A percentile compares a stretch with the other conserved stretches of the same genome.
Evolutionary conservation across 2,797 vertebrate species (phyloP).

Genomic region (Pogoniulus pusillus): DNA sequence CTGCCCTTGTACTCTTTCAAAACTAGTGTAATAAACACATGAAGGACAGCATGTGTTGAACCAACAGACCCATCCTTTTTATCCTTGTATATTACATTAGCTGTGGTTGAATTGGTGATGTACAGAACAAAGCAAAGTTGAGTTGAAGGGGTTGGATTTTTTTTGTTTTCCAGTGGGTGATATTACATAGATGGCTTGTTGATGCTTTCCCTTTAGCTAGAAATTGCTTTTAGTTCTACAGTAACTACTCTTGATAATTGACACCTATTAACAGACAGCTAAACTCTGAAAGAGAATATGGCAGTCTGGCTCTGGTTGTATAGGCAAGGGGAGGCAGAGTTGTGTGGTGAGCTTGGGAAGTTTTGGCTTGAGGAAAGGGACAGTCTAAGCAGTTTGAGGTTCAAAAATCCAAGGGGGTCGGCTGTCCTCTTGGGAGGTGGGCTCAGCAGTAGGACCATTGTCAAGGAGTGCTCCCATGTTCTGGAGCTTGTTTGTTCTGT

Average conservation of each 20-base stretch:
- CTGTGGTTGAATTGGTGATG: not conserved
- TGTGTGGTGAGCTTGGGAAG: not conserved
- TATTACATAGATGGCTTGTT: not conserved
- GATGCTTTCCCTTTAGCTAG: not conserved
- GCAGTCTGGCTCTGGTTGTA: not conserved
- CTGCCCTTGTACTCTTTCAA: not conserved
- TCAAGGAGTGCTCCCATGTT: not conserved
- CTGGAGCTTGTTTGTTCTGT: not conserved
- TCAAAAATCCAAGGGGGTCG: fast-evolving
- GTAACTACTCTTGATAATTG: not conserved
- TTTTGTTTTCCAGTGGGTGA: not conserved
- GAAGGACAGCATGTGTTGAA: not conserved
- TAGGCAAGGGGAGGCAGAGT: not conserved
- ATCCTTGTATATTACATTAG: not conserved
- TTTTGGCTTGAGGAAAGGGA: too few relatives aligned
- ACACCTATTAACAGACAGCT: not conserved
- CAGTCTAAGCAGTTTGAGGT: not conserved
- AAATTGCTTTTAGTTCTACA: not conserved
- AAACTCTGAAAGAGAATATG: fast-evolving
- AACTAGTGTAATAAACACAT: not conserved
- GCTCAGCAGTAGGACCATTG: not conserved
- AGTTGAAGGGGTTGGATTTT: not conserved
- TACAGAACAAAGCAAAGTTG: not conserved
- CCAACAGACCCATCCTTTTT: not conserved
- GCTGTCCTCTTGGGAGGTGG: too few relatives aligned